Percentiles rank a stretch among this genome's conserved stretches.
Evolutionary conservation across 2,888 invertebrate species (phyloP).

Genomic region (Trichopria drosophilae): DNA sequence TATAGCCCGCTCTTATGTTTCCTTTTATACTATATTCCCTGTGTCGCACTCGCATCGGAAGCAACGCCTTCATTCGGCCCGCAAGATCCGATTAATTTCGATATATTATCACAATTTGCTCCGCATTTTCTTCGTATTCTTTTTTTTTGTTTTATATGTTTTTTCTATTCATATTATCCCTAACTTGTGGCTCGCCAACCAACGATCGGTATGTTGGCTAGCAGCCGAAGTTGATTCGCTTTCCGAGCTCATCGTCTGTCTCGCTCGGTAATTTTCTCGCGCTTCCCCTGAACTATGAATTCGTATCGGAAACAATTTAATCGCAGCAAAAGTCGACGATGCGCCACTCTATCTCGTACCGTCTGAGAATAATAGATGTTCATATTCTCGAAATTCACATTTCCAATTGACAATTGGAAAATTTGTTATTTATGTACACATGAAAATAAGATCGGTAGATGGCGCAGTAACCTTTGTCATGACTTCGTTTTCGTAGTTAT

Average conservation of each 20-base stretch:
- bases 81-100: slow-evolving; percentile 42
- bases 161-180: no score
- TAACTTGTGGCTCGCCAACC: no score
- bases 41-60: slow-evolving; percentile 16
- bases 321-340: slow-evolving; percentile 31
- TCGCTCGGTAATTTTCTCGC: not conserved
- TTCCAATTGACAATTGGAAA: no score
- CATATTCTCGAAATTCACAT: no score
- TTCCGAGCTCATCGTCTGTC: slow-evolving; percentile 9
- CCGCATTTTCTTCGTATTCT: slow-evolving; percentile 37
- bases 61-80: slow-evolving; percentile 29
- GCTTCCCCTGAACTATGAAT: no score
- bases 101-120: slow-evolving; percentile 49
- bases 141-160: no score
- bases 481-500: no score
- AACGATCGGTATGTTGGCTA: no score
- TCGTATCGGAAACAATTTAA: no score
- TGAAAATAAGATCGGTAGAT: not conserved
- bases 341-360: slow-evolving; percentile 27
- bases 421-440: not conserved
- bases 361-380: slow-evolving; percentile 1
- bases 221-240: slow-evolving; percentile 24
- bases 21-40: slow-evolving; percentile 18
- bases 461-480: no score
- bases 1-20: slow-evolving; percentile 22